A percentile compares a stretch with the other conserved stretches of the same genome.
Evolutionary conservation across 92 coral and sea anemone genomes (phyloP).

Genomic region (Paramuricea clavata): DNA sequence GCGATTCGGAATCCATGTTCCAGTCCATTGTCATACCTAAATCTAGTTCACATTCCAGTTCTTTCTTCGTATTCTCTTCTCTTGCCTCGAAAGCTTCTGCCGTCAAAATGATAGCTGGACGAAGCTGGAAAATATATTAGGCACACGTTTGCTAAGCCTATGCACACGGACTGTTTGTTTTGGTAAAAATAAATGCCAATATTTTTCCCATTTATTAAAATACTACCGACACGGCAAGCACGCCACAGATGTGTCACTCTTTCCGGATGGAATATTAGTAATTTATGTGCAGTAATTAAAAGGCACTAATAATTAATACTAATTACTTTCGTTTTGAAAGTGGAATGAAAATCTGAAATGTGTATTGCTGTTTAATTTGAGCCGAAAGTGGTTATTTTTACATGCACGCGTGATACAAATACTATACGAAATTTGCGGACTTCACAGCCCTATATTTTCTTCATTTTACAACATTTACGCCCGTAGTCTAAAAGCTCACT

Average conservation of each 20-base stretch:
- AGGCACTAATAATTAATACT: not conserved
- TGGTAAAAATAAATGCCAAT: not conserved
- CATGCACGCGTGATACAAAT: too few relatives aligned
- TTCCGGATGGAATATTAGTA: not conserved
- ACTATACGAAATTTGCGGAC: too few relatives aligned
- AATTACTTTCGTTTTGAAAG: not conserved
- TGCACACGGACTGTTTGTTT: not conserved
- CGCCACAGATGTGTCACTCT: not conserved
- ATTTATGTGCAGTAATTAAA: not conserved
- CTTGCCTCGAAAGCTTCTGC: not conserved
- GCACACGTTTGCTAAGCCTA: not conserved
- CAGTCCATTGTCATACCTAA: not conserved
- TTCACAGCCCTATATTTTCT: too few relatives aligned
- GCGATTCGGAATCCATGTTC: too few relatives aligned
- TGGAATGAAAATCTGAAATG: not conserved
- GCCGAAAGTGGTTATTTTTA: too few relatives aligned
- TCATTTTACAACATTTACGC: too few relatives aligned
- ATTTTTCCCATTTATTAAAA: not conserved
- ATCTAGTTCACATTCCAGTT: not conserved
- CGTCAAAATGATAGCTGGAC: not conserved
- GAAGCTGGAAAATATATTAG: not conserved
- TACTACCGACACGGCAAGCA: not conserved
- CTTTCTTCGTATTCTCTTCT: not conserved
- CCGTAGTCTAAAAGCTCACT: too few relatives aligned
- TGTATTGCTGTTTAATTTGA: too few relatives aligned